Conservation (phyloP, 2,888 invertebrate species). For the Galerucella pusilla region DNA sequence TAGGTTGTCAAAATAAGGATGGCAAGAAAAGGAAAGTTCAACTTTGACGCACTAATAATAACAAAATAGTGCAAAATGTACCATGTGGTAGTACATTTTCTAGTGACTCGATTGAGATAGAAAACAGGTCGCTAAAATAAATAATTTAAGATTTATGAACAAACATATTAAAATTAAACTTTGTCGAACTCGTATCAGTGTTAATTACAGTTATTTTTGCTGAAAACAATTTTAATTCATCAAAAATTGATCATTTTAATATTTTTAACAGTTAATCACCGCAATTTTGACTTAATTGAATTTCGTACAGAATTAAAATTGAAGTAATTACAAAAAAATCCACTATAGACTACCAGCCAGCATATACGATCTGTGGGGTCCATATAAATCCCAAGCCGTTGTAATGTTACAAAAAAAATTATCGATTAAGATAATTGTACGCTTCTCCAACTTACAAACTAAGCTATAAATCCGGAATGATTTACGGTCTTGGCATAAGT, state of each 20-base stretch:
- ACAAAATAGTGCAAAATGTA: no score
- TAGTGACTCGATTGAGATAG: no score
- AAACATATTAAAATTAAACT: no score
- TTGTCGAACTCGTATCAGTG: not conserved
- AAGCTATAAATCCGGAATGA: constrained; percentile 47
- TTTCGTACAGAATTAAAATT: constrained; percentile 25
- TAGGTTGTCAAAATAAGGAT: no score
- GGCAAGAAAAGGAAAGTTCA: no score
- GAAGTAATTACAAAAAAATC: constrained; percentile 36
- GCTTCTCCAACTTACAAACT: constrained; percentile 36
- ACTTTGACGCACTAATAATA: no score
- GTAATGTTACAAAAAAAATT: constrained; percentile 43
- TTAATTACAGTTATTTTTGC: not conserved
- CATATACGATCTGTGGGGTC: constrained; percentile 40
- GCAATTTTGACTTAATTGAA: constrained; percentile 16
- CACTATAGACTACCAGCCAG: constrained; percentile 21
- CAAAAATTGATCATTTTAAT: not conserved
- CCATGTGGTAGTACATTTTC: no score
- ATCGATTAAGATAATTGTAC: constrained; percentile 49
- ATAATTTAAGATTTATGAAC: no score
- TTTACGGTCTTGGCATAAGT: constrained; percentile 31
- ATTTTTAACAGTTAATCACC: not conserved
- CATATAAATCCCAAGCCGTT: constrained; percentile 38
- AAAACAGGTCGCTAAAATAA: no score
- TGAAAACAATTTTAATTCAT: not conserved